phyloP scores from a whole-genome alignment of 2,113 vertebrate species.

The Dendropsophus ebraccatus region DNA sequence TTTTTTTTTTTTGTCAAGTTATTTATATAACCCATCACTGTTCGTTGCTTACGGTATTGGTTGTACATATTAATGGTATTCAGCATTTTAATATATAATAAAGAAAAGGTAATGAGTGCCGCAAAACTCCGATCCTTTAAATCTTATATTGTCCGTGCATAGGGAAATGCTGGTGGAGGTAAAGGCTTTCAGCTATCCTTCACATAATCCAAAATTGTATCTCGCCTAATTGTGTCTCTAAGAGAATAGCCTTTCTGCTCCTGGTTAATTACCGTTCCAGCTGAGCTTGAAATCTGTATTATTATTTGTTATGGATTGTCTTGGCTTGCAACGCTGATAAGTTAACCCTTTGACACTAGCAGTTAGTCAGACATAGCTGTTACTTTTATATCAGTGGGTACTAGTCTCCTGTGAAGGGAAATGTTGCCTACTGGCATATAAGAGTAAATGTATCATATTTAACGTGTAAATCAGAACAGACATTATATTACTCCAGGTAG shows the following conservation, averaged over 20 bases:
- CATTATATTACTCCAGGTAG: constrained; percentile 18
- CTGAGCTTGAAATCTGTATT: constrained; percentile 52
- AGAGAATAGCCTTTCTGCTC: constrained; percentile 38
- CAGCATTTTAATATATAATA: constrained; percentile 48
- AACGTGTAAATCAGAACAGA: constrained; percentile 35
- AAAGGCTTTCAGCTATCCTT: constrained; percentile 27
- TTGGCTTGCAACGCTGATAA: constrained; percentile 46
- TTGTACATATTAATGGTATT: constrained; percentile 18
- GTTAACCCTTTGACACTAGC: constrained; percentile 58
- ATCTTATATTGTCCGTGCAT: constrained; percentile 6
- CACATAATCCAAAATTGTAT: constrained; percentile 40
- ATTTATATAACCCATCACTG: background rate
- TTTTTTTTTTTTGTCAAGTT: background rate
- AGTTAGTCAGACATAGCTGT: constrained; percentile 44
- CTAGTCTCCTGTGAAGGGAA: constrained; percentile 45
- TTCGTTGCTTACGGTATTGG: constrained; percentile 12
- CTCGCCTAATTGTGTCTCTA: constrained; percentile 41
- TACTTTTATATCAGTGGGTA: constrained; percentile 49
- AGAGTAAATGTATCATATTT: constrained; percentile 50
- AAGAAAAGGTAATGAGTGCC: constrained; percentile 26
- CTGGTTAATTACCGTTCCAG: constrained; percentile 54
- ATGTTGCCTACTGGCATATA: constrained; percentile 33
- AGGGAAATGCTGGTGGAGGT: constrained; percentile 24
- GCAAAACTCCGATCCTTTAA: constrained; percentile 12
- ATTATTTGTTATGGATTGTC: constrained; percentile 53